Percentiles rank a stretch among this genome's conserved stretches.
Conservation (phyloP, 53 echinoderm and acorn worm species). For the Paracentrotus lividus region DNA sequence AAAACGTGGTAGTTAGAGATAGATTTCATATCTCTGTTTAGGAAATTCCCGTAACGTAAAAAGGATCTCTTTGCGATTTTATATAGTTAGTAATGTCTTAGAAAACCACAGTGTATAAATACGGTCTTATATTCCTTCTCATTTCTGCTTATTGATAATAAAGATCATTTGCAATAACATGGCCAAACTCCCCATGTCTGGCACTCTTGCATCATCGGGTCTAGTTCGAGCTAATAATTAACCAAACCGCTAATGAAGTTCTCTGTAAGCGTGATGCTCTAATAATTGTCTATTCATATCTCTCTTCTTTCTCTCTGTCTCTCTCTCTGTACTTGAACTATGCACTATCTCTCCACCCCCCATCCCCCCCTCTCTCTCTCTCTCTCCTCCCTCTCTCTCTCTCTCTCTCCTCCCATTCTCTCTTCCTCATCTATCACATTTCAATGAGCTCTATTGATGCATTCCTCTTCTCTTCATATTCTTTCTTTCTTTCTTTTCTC, state of each 20-base stretch:
- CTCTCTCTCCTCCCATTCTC: not conserved
- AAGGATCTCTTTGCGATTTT: not conserved
- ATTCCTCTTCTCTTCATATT: not conserved
- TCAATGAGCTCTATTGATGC: not conserved
- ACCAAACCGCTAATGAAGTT: not conserved
- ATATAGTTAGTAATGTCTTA: not conserved
- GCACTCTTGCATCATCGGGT: not conserved
- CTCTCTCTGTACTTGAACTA: not conserved
- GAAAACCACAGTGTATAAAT: not conserved
- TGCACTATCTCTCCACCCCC: not conserved
- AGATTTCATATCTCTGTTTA: not conserved
- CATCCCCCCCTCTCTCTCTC: not conserved
- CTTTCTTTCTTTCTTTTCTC: not conserved
- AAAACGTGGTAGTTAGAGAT: no score
- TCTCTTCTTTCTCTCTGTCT: not conserved
- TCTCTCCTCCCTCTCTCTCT: not conserved
- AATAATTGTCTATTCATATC: not conserved
- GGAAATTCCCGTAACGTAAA: not conserved
- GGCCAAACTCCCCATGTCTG: not conserved
- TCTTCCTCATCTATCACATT: not conserved
- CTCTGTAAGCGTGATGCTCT: not conserved
- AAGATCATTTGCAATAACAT: constrained; percentile 2
- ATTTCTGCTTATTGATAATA: not conserved
- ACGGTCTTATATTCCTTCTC: not conserved
- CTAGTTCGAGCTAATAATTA: constrained; percentile 6